phyloP scores from a whole-genome alignment of 2,888 invertebrate genomes.

The Idaea biselata region DNA sequence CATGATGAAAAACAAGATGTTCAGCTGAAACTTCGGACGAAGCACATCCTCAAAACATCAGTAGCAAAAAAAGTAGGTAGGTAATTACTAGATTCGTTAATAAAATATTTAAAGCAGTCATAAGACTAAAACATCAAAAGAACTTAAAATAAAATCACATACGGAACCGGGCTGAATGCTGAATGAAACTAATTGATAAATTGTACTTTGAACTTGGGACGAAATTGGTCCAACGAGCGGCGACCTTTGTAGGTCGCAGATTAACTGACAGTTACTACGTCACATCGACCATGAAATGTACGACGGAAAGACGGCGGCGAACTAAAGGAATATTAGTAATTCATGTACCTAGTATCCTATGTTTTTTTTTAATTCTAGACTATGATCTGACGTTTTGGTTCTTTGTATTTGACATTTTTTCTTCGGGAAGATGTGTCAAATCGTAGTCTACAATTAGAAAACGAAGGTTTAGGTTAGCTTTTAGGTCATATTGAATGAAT shows the following conservation, averaged over 20 bases:
- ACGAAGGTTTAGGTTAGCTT: too few species aligned
- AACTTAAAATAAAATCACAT: neutral
- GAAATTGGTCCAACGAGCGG: neutral
- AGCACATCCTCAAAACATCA: too few species aligned
- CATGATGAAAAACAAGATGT: too few species aligned
- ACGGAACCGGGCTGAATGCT: neutral
- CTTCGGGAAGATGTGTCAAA: too few species aligned
- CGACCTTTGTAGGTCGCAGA: neutral
- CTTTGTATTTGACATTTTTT: too few species aligned
- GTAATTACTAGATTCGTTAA: neutral
- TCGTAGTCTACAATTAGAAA: too few species aligned
- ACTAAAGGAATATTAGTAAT: neutral
- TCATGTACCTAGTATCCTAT: too few species aligned
- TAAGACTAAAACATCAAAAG: neutral
- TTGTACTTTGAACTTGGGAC: neutral
- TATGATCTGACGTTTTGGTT: too few species aligned
- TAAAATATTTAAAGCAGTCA: neutral
- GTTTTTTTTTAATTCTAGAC: too few species aligned
- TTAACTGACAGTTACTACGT: neutral
- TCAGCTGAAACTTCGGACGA: too few species aligned
- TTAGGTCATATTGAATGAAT: too few species aligned
- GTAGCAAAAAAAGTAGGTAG: neutral
- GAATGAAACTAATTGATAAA: slow-evolving; percentile 1
- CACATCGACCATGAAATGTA: neutral
- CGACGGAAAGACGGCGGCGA: neutral